A percentile compares a stretch with the other conserved stretches of the same genome.
phyloP scores from a whole-genome alignment of 2,888 invertebrate genomes.

The Eupithecia subfuscata region DNA sequence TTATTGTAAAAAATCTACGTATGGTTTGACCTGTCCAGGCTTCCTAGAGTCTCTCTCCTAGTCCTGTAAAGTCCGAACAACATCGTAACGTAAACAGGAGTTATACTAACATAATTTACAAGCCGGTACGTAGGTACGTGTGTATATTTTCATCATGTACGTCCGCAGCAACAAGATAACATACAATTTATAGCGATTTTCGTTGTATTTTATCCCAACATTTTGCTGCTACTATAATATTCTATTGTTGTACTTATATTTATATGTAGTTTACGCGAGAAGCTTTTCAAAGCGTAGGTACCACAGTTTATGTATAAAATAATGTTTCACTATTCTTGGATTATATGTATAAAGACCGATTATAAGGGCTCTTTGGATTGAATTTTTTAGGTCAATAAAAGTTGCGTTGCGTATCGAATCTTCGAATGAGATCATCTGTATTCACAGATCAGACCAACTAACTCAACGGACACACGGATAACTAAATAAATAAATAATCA shows the following conservation, averaged over 20 bases:
- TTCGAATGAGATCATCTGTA: too few relatives aligned
- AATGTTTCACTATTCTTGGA: background rate
- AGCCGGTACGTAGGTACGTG: background rate
- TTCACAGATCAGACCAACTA: background rate
- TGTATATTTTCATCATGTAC: conserved; percentile 61
- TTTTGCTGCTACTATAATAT: conserved; percentile 43
- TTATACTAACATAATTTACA: background rate
- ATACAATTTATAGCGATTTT: conserved; percentile 59
- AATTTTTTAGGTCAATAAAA: background rate
- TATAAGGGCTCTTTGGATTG: background rate
- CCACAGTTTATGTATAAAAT: background rate
- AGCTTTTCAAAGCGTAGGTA: background rate
- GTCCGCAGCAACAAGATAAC: conserved; percentile 48
- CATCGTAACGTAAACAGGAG: background rate
- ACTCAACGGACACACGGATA: background rate
- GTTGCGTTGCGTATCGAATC: too few relatives aligned
- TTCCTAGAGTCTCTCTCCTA: background rate
- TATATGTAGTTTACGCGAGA: conserved; percentile 10
- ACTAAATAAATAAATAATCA: background rate
- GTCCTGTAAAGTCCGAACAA: background rate
- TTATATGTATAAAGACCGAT: too few relatives aligned
- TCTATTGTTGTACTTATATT: conserved; percentile 44
- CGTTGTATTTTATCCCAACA: conserved; percentile 52
- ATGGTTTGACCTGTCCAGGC: background rate
- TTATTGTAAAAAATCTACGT: too few relatives aligned